These are phyloP conservation scores for Dermatemys mawii DNA, from an alignment of 2,113 vertebrate genomes.

Conservation along the genomic window DNA sequence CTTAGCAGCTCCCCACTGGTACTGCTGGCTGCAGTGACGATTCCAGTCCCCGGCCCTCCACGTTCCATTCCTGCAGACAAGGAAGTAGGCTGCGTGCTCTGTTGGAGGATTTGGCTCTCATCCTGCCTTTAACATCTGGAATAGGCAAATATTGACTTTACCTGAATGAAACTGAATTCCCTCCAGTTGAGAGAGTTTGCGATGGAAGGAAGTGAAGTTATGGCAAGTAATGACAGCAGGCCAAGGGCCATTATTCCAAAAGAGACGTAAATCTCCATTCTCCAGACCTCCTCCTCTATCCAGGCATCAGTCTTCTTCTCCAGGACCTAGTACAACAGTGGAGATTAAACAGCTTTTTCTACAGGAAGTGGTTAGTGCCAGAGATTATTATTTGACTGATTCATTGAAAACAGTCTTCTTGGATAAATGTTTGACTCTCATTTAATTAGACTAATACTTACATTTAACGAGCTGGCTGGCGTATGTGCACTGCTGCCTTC, in stretches of 20 bases:
- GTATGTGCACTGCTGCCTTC: not conserved
- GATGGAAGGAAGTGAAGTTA: slow-evolving; percentile 94
- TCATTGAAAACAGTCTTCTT: not conserved
- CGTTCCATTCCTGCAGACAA: not conserved
- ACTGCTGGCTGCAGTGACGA: not conserved
- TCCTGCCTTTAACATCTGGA: not conserved
- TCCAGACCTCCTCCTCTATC: slow-evolving; percentile 92
- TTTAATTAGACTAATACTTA: not conserved
- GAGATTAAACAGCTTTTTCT: slow-evolving; percentile 44
- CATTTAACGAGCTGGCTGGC: not conserved
- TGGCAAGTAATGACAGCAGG: slow-evolving; percentile 89
- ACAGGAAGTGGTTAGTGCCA: not conserved
- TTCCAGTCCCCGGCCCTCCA: not conserved
- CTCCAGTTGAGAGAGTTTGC: slow-evolving; percentile 92
- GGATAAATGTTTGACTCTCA: not conserved
- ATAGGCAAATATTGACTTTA: slow-evolving; percentile 59
- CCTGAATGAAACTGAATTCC: slow-evolving; percentile 97
- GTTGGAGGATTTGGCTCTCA: not conserved
- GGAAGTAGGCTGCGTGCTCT: not conserved
- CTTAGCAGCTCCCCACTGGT: not conserved
- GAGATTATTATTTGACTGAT: not conserved
- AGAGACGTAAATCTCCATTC: slow-evolving; percentile 95
- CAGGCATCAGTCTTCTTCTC: slow-evolving; percentile 81
- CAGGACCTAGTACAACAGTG: slow-evolving; percentile 79
- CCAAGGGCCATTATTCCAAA: slow-evolving; percentile 93